Evolutionary conservation across 1,140 invertebrate species (phyloP), one percentile per base, ranked within the genome.

Genomic region (Pectinophora gossypiella): DNA sequence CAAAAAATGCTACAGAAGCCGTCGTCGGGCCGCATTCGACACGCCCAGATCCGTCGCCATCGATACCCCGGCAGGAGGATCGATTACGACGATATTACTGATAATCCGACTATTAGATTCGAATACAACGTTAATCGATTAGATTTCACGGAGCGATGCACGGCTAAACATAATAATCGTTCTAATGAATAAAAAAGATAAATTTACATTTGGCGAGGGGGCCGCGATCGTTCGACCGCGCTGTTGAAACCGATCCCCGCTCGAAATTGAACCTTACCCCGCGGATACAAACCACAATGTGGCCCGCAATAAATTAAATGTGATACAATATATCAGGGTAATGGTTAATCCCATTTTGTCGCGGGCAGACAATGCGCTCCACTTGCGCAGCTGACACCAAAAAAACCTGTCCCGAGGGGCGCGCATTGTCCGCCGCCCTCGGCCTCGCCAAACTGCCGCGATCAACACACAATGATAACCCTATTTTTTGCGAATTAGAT

Each of bases 351-450:
- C 55, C 52, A 69, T 75, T 78, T 61, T 67, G 64, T 52, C 40
- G 50, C 20, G 46, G 46, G 22, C 52, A 53, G 45, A 76, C 66
- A 75, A 76, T 66, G 59, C 48, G 38, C 47, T 19, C 53, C 73
- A 80, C 76, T 80, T 77, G 76, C 62, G 68, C 76, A 80, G 76
- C 76, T 80, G 76, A 76, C 76, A 52, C 22, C 50, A 70, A 65
- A 76, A 72, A 76, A 76, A 72, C 67, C 51, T 59, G 62, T 53
- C 54, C 51, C 57, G 57, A 40, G 54, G 46, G 21, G 23, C 22
- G 32, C 16, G 15, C 48, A 62, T 64, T 64, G 45, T 64, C 44
- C 44, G 22, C 38, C 42, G 19, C 68, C 61, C 61, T 54, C 51
- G 4, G 20, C 23, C 49, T 44, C 48, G 45, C 59, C n/a, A n/a